These are phyloP conservation scores for Microctenopoma steveboyesi DNA, from an alignment of 2,797 vertebrate genomes.

Conservation along the genomic window DNA sequence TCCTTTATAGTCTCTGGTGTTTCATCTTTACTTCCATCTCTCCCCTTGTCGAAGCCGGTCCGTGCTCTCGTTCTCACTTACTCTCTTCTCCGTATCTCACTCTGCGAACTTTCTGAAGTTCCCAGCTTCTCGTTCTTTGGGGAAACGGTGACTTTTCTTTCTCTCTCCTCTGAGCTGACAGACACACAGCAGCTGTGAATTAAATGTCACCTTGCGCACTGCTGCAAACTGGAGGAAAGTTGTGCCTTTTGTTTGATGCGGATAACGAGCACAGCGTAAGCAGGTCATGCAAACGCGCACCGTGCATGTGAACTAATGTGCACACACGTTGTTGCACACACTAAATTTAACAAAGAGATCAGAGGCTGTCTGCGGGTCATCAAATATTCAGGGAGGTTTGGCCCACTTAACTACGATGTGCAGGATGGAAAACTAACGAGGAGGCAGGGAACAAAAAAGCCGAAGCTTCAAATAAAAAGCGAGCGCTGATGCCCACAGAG, in stretches of 20 bases:
- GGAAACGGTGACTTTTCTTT: constrained; percentile 18
- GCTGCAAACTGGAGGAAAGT: neutral
- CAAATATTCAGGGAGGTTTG: constrained; percentile 55
- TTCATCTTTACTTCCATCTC: constrained; percentile 55
- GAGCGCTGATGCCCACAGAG: neutral
- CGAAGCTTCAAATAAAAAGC: constrained; percentile 7
- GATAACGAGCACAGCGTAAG: constrained; percentile 12
- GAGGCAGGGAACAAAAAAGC: neutral
- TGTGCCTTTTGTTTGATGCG: neutral
- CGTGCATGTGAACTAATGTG: neutral
- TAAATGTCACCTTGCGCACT: constrained; percentile 1
- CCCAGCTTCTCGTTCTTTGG: constrained; percentile 21
- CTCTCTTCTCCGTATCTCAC: neutral
- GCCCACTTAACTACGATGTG: constrained; percentile 40
- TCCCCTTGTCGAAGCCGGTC: constrained; percentile 39
- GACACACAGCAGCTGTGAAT: constrained; percentile 16
- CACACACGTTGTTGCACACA: constrained; percentile 7
- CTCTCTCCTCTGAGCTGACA: constrained; percentile 21
- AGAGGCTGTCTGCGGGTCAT: constrained; percentile 47
- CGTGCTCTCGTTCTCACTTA: constrained; percentile 32
- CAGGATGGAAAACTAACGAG: constrained; percentile 5
- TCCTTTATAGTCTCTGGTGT: constrained; percentile 47
- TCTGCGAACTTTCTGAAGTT: constrained; percentile 41
- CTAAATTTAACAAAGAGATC: constrained; percentile 24
- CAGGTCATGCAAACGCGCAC: constrained; percentile 21